Conservation (phyloP, 2,888 invertebrate species). For the Cynaeus angustus region DNA sequence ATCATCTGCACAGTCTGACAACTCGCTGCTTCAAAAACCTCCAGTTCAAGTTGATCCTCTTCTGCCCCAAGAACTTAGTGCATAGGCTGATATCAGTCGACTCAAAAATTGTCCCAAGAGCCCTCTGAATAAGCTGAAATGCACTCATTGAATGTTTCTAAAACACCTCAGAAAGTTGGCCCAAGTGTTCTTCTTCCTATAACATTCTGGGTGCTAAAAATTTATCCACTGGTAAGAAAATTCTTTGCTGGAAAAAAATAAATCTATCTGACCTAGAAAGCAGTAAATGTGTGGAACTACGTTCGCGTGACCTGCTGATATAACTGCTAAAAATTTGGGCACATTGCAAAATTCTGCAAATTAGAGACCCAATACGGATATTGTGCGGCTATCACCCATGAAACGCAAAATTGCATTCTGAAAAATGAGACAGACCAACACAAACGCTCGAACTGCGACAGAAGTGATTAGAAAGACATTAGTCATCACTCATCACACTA, state of each 20-base stretch:
- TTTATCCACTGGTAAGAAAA: not conserved
- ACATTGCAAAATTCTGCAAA: slow-evolving; percentile 12
- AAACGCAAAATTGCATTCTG: not conserved
- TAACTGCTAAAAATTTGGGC: slow-evolving; percentile 33
- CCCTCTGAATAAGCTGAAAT: too few species aligned
- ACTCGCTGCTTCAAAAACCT: too few species aligned
- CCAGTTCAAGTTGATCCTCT: too few species aligned
- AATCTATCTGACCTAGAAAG: not conserved
- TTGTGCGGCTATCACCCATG: not conserved
- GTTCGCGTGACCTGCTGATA: slow-evolving; percentile 21
- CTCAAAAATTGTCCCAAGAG: too few species aligned
- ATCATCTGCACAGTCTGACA: too few species aligned
- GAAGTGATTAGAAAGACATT: not conserved
- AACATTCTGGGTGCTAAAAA: not conserved
- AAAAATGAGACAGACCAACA: too few species aligned
- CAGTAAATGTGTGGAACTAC: slow-evolving; percentile 1
- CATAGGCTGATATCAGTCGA: too few species aligned
- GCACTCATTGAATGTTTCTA: too few species aligned
- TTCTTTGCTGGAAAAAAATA: not conserved
- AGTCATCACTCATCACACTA: not conserved
- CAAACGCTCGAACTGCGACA: not conserved
- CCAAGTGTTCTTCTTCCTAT: too few species aligned
- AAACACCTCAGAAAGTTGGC: too few species aligned
- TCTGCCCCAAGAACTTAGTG: too few species aligned
- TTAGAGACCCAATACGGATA: slow-evolving; percentile 10